These are phyloP conservation scores for Eremophila alpestris DNA, from an alignment of 2,797 vertebrate species.

Conservation along the genomic window DNA sequence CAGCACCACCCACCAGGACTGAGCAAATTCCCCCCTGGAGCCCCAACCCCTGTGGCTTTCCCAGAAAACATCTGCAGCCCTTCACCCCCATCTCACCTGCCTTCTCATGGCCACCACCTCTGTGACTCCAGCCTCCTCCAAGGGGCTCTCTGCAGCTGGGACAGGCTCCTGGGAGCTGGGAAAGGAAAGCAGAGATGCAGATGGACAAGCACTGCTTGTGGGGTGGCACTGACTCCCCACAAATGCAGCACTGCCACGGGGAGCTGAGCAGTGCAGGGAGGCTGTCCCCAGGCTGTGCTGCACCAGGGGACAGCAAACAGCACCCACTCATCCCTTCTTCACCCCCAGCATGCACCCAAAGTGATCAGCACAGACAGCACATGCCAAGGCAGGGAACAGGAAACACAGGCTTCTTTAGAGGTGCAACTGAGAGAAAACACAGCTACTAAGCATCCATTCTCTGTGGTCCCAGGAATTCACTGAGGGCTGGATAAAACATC, in stretches of 20 bases:
- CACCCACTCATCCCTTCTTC: not conserved
- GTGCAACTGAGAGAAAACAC: not conserved
- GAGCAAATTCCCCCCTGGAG: not conserved
- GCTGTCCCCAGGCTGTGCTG: not conserved
- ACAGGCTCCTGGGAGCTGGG: conserved; percentile 67
- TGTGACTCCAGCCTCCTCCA: conserved; percentile 64
- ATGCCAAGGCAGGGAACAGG: not conserved
- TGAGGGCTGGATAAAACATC: not conserved
- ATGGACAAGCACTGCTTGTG: not conserved
- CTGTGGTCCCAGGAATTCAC: not conserved
- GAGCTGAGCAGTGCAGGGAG: not conserved
- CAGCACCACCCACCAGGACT: not conserved
- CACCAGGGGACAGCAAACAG: not conserved
- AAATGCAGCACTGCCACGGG: fast-evolving
- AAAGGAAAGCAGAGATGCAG: conserved; percentile 8
- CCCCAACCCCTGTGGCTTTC: not conserved
- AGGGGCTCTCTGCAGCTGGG: conserved; percentile 32
- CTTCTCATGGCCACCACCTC: conserved; percentile 79
- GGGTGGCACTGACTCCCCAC: not conserved
- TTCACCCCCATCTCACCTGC: conserved; percentile 72
- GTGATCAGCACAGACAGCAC: not conserved
- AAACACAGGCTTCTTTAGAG: not conserved
- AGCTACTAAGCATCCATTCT: not conserved
- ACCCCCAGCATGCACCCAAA: not conserved
- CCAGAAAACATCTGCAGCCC: not conserved